Percentiles rank a stretch among this genome's conserved stretches.
phyloP scores from a whole-genome alignment of 2,113 vertebrate genomes.

The Poecile atricapillus region DNA sequence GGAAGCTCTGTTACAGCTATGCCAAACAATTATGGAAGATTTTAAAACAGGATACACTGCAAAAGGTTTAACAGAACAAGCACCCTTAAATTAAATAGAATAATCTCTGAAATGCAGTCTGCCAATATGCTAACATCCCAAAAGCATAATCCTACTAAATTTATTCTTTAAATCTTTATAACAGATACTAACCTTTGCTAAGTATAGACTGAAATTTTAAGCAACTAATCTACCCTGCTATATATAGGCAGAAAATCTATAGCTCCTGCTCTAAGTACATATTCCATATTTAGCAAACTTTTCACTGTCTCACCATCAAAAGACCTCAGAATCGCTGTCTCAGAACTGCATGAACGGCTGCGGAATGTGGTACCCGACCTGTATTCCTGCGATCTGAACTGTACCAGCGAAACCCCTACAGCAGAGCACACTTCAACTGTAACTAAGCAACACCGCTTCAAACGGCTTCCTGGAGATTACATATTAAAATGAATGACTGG shows the following conservation, averaged over 20 bases:
- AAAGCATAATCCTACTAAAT: background rate
- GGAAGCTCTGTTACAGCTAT: background rate
- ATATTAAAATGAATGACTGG: slow-evolving; percentile 58
- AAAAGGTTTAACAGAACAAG: slow-evolving; percentile 59
- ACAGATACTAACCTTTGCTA: slow-evolving; percentile 30
- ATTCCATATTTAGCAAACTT: slow-evolving; percentile 33
- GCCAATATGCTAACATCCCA: background rate
- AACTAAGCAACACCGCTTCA: slow-evolving; percentile 64
- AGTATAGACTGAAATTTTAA: slow-evolving; percentile 2
- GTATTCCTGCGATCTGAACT: background rate
- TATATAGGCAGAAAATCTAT: background rate
- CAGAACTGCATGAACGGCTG: background rate
- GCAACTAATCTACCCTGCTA: background rate
- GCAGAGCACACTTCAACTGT: slow-evolving; percentile 49
- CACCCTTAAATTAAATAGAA: background rate
- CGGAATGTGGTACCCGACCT: slow-evolving; percentile 22
- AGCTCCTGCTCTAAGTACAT: background rate
- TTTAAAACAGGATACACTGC: slow-evolving; percentile 53
- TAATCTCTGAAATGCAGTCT: background rate
- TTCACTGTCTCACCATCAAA: slow-evolving; percentile 4
- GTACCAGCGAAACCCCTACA: slow-evolving; percentile 22
- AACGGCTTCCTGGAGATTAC: slow-evolving; percentile 48
- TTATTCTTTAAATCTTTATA: background rate
- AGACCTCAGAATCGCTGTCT: background rate
- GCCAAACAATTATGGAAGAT: slow-evolving; percentile 10